Base-by-base conservation (phyloP, 1,140 invertebrate genomes). In the Ruditapes philippinarum region DNA sequence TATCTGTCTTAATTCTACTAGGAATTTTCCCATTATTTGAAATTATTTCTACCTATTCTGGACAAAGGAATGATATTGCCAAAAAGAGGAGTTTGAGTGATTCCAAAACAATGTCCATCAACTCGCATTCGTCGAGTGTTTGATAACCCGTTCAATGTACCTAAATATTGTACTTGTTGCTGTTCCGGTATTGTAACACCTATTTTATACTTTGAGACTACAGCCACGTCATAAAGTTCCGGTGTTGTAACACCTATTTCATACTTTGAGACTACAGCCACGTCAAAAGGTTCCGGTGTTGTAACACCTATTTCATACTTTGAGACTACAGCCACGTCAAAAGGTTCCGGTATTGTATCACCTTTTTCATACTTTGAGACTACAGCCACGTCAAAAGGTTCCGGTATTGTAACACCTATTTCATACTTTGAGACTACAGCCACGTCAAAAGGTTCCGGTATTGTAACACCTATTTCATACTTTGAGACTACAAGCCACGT, bases 281-380 rank as follows among this genome's bases (percentile, higher is more conserved):
- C n/a, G 25, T 78, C n/a, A n/a, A n/a, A n/a, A n/a, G n/a, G 25
- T 22, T 78, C 74, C 25, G 74, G 74, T 51, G 36, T n/a, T 14
- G 74, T 78, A 0, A 78, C 45, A n/a, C n/a, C 74, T 17, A 78
- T 36, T 78, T 78, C 74, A 54, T 78, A 36, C 25, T 78, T 78
- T 1, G 74, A 57, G 11, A 78, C 31, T 38, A 54, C 45, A 36
- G 42, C 28, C 2, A 54, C n/a, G 25, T 78, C n/a, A n/a, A n/a
- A n/a, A n/a, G n/a, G 25, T 22, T 78, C 74, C 25, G 74, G 74
- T 51, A 54, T n/a, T 14, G 74, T 78, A 0, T 57, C 45, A n/a
- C n/a, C 74, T 17, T 57, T 36, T 78, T 78, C 74, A 54, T 78
- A 36, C 25, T 78, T 78, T 1, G 74, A 57, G 11, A 78, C 31